phyloP scores from a whole-genome alignment of 2,888 invertebrate genomes.

The Torymus aiolomorphi region DNA sequence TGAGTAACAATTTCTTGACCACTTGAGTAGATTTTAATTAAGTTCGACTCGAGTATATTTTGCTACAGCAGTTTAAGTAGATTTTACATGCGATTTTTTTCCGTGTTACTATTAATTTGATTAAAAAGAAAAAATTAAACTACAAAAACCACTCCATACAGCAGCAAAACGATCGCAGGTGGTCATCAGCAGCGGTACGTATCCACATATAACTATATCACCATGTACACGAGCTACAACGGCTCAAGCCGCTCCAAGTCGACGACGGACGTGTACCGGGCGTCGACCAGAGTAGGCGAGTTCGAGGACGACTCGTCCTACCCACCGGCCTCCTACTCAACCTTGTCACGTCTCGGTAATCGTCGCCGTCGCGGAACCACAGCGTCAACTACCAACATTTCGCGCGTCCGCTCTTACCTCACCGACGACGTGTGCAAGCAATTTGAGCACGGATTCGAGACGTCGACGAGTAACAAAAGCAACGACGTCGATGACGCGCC shows the following conservation, averaged over 20 bases:
- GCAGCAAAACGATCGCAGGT: too few relatives aligned
- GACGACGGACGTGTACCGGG: conserved; percentile 46
- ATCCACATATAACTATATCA: too few relatives aligned
- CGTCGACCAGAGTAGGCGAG: not conserved
- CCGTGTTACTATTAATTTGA: too few relatives aligned
- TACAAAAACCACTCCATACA: too few relatives aligned
- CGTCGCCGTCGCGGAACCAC: not conserved
- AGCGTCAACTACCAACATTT: not conserved
- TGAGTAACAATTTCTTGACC: too few relatives aligned
- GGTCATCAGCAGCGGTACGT: too few relatives aligned
- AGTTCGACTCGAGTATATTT: too few relatives aligned
- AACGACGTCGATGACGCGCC: not conserved
- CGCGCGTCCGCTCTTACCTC: conserved; percentile 39
- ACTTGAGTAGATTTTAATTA: too few relatives aligned
- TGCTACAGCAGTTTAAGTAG: too few relatives aligned
- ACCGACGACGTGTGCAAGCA: conserved; percentile 39
- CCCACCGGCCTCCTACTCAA: not conserved
- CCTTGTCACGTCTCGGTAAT: not conserved
- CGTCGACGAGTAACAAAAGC: not conserved
- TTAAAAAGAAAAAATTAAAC: too few relatives aligned
- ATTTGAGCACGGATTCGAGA: conserved; percentile 37
- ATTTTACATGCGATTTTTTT: too few relatives aligned
- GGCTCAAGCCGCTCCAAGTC: conserved; percentile 46
- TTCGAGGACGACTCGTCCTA: not conserved
- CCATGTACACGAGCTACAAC: conserved; percentile 33